phyloP scores from a whole-genome alignment of 2,888 invertebrate genomes.

The Campaea margaritaria region DNA sequence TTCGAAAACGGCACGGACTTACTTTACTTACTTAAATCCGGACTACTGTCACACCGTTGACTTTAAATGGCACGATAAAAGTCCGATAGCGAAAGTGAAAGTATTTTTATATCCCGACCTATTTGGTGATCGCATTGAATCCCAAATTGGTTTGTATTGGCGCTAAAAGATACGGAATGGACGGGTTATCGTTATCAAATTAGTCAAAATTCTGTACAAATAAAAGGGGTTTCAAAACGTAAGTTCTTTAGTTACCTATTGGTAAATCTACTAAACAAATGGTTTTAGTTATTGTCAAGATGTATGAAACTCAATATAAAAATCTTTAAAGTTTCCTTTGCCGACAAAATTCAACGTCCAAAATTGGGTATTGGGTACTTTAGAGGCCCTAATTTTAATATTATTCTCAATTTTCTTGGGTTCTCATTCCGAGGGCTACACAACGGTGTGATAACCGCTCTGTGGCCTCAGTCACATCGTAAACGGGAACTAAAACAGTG shows the following conservation, averaged over 20 bases:
- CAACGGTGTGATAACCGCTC: constrained; percentile 45
- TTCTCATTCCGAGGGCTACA: background rate
- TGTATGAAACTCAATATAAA: too few relatives aligned
- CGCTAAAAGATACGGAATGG: background rate
- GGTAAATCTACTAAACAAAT: too few relatives aligned
- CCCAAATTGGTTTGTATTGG: background rate
- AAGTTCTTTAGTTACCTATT: too few relatives aligned
- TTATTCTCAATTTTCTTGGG: too few relatives aligned
- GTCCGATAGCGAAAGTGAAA: constrained; percentile 9
- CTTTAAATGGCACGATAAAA: constrained; percentile 16
- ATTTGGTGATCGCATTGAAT: constrained; percentile 11
- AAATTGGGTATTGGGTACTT: too few relatives aligned
- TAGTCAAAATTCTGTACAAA: background rate
- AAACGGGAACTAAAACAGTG: constrained; percentile 57
- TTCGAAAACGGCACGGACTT: constrained; percentile 54
- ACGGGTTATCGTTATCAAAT: background rate
- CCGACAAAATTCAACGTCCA: too few relatives aligned
- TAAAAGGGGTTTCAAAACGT: too few relatives aligned
- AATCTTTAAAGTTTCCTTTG: too few relatives aligned
- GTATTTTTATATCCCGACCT: constrained; percentile 4
- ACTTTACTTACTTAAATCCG: constrained; percentile 53
- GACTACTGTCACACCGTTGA: constrained; percentile 47
- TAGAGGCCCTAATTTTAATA: too few relatives aligned
- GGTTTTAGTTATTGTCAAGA: too few relatives aligned
- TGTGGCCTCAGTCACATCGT: constrained; percentile 51